A percentile compares a stretch with the other conserved stretches of the same genome.
phyloP scores from a whole-genome alignment of 2,113 vertebrate genomes.

The Globicephala melas region DNA sequence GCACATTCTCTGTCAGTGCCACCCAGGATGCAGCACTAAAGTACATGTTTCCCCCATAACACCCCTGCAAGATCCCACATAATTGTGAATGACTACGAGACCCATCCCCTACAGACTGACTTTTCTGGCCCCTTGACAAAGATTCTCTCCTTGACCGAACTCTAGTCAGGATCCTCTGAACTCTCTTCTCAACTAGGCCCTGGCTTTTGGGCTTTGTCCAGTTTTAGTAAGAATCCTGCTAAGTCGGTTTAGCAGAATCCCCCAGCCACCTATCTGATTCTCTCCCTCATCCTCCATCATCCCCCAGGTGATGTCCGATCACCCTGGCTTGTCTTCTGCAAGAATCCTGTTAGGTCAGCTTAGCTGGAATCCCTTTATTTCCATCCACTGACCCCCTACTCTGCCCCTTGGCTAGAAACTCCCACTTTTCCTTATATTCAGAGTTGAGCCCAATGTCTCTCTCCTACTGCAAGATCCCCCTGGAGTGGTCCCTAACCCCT shows the following conservation, averaged over 20 bases:
- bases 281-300: fast-evolving
- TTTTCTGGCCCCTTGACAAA: not conserved
- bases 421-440: not conserved
- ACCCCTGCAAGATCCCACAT: not conserved
- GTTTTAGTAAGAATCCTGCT: not conserved
- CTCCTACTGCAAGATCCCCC: not conserved
- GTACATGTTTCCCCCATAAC: fast-evolving
- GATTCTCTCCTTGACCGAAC: not conserved
- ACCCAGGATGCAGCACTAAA: too few relatives aligned
- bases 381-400: not conserved
- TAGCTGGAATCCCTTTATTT: not conserved
- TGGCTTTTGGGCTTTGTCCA: not conserved
- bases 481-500: not conserved
- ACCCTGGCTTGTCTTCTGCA: not conserved
- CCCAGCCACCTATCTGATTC: not conserved
- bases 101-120: too few relatives aligned
- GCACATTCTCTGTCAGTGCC: not conserved
- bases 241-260: not conserved
- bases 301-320: not conserved
- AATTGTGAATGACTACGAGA: fast-evolving
- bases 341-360: not conserved
- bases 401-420: not conserved
- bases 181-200: not conserved
- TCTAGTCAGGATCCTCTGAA: not conserved
- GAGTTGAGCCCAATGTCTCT: not conserved